phyloP scores from a whole-genome alignment of 1,140 invertebrate species.

The Cepaea nemoralis region DNA sequence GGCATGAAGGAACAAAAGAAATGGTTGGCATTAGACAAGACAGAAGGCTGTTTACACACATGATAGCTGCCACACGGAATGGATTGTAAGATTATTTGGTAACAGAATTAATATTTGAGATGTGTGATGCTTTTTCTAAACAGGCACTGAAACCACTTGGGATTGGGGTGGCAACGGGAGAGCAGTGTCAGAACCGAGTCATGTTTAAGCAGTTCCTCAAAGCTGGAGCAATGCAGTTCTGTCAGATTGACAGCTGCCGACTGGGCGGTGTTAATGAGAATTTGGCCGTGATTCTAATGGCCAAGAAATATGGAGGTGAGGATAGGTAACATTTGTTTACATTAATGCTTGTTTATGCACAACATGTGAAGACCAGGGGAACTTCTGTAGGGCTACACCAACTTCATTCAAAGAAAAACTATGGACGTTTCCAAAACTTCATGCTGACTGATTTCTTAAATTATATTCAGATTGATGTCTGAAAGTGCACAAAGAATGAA shows the following conservation, averaged over 20 bases:
- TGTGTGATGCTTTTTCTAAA: constrained; percentile 32
- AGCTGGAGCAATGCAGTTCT: constrained; percentile 84
- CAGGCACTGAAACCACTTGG: constrained; percentile 78
- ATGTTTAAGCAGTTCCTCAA: constrained; percentile 94
- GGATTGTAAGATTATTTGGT: no score
- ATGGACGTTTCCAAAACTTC: no score
- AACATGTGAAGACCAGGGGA: neutral
- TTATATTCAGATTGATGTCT: no score
- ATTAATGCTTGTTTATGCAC: neutral
- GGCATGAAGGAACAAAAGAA: no score
- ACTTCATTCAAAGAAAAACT: neutral
- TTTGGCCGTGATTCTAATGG: constrained; percentile 89
- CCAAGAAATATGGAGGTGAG: constrained; percentile 75
- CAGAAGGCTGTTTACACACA: no score
- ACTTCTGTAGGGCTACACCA: no score
- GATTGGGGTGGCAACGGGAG: constrained; percentile 90
- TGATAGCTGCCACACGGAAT: no score
- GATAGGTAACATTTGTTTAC: neutral
- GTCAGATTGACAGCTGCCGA: constrained; percentile 90
- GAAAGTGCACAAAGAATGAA: no score
- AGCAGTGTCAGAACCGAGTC: constrained; percentile 90
- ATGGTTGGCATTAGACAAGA: no score
- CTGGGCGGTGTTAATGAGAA: constrained; percentile 91
- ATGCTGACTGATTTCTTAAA: no score
- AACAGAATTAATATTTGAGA: neutral